A percentile compares a stretch with the other conserved stretches of the same genome.
These are phyloP conservation scores for Oikopleura dioica DNA, from an alignment of 23 tunicate genomes.

Conservation along the genomic window DNA sequence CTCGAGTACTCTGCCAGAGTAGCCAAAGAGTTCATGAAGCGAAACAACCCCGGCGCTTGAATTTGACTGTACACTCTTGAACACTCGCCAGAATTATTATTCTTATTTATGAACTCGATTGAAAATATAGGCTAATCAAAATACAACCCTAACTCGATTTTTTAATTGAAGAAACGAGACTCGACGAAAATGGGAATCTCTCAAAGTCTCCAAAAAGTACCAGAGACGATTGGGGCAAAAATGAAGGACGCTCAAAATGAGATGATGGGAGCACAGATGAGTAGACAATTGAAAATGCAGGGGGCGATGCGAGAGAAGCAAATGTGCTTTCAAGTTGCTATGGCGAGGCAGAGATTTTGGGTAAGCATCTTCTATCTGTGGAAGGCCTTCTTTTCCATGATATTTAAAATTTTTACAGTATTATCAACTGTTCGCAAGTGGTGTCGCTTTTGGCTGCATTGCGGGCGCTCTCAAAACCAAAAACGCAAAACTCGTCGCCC, in stretches of 20 bases:
- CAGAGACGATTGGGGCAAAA: not conserved
- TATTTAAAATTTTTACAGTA: not conserved
- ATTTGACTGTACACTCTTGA: too few relatives aligned
- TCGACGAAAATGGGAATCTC: too few relatives aligned
- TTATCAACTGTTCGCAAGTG: not conserved
- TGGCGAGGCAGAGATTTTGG: not conserved
- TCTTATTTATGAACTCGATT: too few relatives aligned
- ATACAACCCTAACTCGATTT: too few relatives aligned
- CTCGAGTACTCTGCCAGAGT: constrained; percentile 9
- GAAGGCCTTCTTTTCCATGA: not conserved
- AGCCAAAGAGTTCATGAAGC: not conserved
- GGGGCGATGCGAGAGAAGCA: not conserved
- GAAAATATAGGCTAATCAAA: too few relatives aligned
- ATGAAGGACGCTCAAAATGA: not conserved
- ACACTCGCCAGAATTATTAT: too few relatives aligned
- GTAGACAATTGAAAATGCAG: not conserved
- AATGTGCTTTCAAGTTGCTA: not conserved
- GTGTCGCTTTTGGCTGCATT: not conserved
- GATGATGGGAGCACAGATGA: not conserved
- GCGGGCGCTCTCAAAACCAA: not conserved
- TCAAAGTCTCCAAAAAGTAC: too few relatives aligned
- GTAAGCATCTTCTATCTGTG: not conserved
- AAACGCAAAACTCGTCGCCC: not conserved
- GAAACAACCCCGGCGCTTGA: not conserved
- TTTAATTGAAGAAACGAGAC: too few relatives aligned